Evolutionary conservation across 2,797 vertebrate species (phyloP), one percentile per base, ranked within the genome.

Genomic region (Picus viridis): DNA sequence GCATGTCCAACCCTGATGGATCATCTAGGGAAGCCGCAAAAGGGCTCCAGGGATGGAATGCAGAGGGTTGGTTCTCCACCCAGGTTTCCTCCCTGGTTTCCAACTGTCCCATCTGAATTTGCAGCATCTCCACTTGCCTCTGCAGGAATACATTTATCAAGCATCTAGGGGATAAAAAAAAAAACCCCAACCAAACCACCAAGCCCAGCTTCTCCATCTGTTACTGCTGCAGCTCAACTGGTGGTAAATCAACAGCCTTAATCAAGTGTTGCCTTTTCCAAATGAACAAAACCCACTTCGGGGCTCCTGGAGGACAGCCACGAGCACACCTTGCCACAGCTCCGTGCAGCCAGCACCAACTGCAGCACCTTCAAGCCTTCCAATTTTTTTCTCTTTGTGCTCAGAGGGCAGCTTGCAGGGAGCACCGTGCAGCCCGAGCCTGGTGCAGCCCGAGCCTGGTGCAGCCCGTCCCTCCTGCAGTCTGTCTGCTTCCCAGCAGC

Each of bases 181-280:
- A 83, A 12, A 24, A 5, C 39, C 39, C 39, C 12, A 51, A 49
- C 10, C 11, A 49, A 49, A 22, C 20, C 22, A 47, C 9, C 22
- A 62, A 63, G 5, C 22, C 13, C 8, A 2, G 22, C 92, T 87
- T 88, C 80, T 83, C 67, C 16, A 41, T 78, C 53, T 17, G 1
- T 78, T 90, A 70, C 83, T 83, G 32, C 87, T 93, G 23, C 70
- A 73, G 67, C 32, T 92, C 94, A 94, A 93, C 84, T 76, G 77
- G 87, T 94, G 84, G 76, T 83, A 89, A 86, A 92, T 83, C 95
- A 81, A 67, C 67, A 86, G 67, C 56, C 67, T 67, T 83, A 72
- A 87, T 72, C 78, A 94, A 91, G 61, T 27, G 32, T 34, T 86
- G 45, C 16, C 2, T 89, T 87, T 95, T 86, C 82, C 74, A 83